Evolutionary conservation across 2,113 vertebrate species (phyloP), one percentile per base, ranked within the genome.

Genomic region (Heterotilapia buettikoferi): DNA sequence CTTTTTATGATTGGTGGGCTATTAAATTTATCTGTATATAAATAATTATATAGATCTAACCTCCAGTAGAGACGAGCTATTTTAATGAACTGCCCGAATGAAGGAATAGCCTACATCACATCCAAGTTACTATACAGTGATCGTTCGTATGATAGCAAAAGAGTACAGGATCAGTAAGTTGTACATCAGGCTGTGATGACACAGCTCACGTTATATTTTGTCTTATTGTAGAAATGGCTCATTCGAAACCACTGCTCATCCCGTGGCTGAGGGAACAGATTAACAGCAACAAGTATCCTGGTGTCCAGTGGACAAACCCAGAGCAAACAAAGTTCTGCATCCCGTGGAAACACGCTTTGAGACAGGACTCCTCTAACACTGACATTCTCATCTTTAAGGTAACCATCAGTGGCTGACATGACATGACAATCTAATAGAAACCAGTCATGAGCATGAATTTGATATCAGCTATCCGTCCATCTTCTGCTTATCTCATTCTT

Each of bases 301-400:
- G 98, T 4, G 96, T 98, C 19, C 11, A 52, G 4, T 98, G 98
- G 98, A 91, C 95, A 6, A 94, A 97, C 84, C 5, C 3, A 4
- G 94, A 95, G 61, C 76, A 11, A 6, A 96, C 92, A 1, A 93
- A 94, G 87, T 98, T 98, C 94, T 95, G 92, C 54, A 94, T 98
- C 61, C 98, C 98, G 0, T 98, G 98, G 98, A 98, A 98, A 80
- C 98, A 98, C 1, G 97, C 93, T 14, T 84, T 97, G 59, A 94
- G 97, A 36, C 97, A 97, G 82, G 97, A 98, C 86, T 94, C 97
- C 5, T 96, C 95, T 4, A 29, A 90, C 38, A 88, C 87, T 1
- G 97, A 98, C 86, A 90, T 95, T 18, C 94, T 97, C 47, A 97
- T 98, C 80, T 98, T 98, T 83, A 97, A 97, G 97, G 98, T 97